A percentile compares a stretch with the other conserved stretches of the same genome.
These are phyloP conservation scores for Medauroidea extradentata DNA, from an alignment of 1,140 invertebrate genomes.

Conservation along the genomic window DNA sequence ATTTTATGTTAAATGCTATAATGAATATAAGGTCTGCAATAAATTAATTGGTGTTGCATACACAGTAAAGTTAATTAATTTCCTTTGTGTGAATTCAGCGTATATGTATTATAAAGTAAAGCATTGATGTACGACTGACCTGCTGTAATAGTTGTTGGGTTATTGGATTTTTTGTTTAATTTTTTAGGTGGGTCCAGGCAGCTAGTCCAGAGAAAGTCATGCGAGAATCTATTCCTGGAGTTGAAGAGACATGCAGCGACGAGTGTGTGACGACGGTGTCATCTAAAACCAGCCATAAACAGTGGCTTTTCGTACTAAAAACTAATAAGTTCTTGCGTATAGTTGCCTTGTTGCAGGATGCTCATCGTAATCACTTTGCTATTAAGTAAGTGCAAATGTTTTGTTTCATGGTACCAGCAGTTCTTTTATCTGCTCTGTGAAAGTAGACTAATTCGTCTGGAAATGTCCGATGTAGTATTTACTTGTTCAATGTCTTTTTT, in stretches of 20 bases:
- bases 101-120: too few relatives aligned
- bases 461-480: background rate
- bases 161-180: background rate
- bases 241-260: slow-evolving; percentile 56
- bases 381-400: slow-evolving; percentile 54
- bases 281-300: slow-evolving; percentile 59
- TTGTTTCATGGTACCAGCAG: too few relatives aligned
- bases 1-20: too few relatives aligned
- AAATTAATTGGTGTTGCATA: too few relatives aligned
- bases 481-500: background rate
- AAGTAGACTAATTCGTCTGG: slow-evolving; percentile 20
- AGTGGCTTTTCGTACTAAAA: slow-evolving; percentile 63
- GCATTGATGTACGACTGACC: too few relatives aligned
- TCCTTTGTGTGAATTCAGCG: too few relatives aligned
- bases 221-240: slow-evolving; percentile 52
- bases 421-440: too few relatives aligned
- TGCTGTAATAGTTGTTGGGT: too few relatives aligned
- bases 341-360: slow-evolving; percentile 66
- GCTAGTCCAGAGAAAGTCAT: slow-evolving; percentile 54
- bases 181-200: slow-evolving; percentile 50
- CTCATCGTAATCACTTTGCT: slow-evolving; percentile 65
- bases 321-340: slow-evolving; percentile 46
- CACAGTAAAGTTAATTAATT: too few relatives aligned
- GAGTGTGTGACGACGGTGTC: slow-evolving; percentile 59
- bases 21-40: too few relatives aligned